Evolutionary conservation across 2,797 vertebrate species (phyloP).

Genomic region (Cirrhinus molitorella): DNA sequence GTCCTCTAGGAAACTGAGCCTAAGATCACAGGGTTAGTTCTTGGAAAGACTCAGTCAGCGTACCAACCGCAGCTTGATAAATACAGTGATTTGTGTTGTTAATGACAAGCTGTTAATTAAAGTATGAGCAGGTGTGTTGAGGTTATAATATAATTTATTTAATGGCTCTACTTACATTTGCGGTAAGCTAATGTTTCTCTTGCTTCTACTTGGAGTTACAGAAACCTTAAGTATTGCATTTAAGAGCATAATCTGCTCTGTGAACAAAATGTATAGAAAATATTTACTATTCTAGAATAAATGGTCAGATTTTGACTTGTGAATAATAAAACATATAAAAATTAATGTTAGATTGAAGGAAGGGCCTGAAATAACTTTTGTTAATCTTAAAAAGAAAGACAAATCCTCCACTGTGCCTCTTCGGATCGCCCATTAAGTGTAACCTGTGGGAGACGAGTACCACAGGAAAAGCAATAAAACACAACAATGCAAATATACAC

Average conservation of each 20-base stretch:
- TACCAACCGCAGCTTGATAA: neutral
- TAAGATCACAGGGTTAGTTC: conserved; percentile 52
- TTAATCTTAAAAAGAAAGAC: conserved; percentile 50
- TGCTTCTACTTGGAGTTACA: neutral
- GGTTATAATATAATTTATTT: conserved; percentile 15
- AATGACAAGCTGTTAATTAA: conserved; percentile 46
- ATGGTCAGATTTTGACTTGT: neutral
- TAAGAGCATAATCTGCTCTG: neutral
- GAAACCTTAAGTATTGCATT: neutral
- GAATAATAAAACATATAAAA: neutral
- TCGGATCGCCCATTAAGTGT: conserved; percentile 63
- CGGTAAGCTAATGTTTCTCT: neutral
- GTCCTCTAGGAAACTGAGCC: conserved; percentile 52
- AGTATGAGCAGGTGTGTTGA: conserved; percentile 49
- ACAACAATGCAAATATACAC: conserved; percentile 63
- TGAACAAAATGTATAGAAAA: neutral
- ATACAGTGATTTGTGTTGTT: conserved; percentile 44
- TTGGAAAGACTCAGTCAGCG: conserved; percentile 42
- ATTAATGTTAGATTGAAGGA: neutral
- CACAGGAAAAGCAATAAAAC: conserved; percentile 65
- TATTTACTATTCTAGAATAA: neutral
- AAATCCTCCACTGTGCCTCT: conserved; percentile 41
- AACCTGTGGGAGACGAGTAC: conserved; percentile 42
- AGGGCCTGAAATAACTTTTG: neutral
- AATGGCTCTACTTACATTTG: conserved; percentile 25